Evolutionary conservation across 2,888 invertebrate species (phyloP).

Genomic region (Dolichomitus sp.): DNA sequence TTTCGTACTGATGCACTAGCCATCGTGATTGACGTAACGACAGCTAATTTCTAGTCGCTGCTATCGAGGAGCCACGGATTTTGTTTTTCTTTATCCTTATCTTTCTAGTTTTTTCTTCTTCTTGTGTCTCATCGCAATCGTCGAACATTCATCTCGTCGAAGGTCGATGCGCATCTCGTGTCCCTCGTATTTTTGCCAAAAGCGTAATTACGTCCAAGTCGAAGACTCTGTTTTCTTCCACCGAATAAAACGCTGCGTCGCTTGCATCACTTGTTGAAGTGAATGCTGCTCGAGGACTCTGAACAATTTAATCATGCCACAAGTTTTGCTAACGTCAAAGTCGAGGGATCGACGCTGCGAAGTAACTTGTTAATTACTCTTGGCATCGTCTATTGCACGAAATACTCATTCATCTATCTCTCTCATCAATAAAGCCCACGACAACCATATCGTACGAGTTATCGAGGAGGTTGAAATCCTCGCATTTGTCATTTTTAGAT

Average conservation of each 20-base stretch:
- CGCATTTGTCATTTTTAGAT: too few species aligned
- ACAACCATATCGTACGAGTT: conserved; percentile 67
- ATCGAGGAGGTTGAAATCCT: too few species aligned
- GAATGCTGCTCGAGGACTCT: not conserved
- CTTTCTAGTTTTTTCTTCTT: conserved; percentile 3
- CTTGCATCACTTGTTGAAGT: not conserved
- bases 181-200: conserved; percentile 29
- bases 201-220: conserved; percentile 18
- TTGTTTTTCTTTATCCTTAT: conserved; percentile 20
- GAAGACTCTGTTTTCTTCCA: not conserved
- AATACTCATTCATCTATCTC: not conserved
- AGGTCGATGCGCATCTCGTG: not conserved
- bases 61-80: conserved; percentile 52
- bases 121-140: conserved; percentile 19
- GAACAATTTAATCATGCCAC: not conserved
- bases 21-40: conserved; percentile 40
- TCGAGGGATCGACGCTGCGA: conserved; percentile 14
- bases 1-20: conserved; percentile 80
- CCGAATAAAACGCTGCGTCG: not conserved
- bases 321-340: conserved; percentile 6
- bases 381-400: not conserved
- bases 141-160: conserved; percentile 22
- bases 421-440: conserved; percentile 71
- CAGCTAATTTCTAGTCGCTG: conserved; percentile 65
- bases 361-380: not conserved